These are phyloP conservation scores for Platalea minor DNA, from an alignment of 2,797 vertebrate species.

Conservation along the genomic window DNA sequence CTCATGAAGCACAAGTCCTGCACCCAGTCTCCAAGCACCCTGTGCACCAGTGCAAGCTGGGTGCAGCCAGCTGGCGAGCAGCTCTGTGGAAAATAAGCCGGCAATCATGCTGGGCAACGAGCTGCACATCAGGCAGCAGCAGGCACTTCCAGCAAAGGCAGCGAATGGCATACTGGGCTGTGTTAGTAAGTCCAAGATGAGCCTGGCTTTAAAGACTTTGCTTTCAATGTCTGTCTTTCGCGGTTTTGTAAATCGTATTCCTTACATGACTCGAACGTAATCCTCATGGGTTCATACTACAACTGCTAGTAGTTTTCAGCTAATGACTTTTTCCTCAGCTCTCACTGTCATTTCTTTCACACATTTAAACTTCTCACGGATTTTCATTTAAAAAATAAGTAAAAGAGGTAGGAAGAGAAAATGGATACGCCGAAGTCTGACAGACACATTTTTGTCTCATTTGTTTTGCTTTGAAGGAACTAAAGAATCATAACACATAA, in stretches of 20 bases:
- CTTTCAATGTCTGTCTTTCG: neutral
- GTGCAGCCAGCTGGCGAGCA: neutral
- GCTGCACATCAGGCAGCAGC: neutral
- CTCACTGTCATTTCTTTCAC: neutral
- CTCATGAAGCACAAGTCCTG: neutral
- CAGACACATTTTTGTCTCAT: neutral
- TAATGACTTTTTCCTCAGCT: neutral
- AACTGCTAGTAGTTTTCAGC: neutral
- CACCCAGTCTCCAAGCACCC: neutral
- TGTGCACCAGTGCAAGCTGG: neutral
- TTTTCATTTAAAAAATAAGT: neutral
- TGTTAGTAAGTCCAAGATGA: neutral
- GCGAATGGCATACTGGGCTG: neutral
- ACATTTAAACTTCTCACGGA: neutral
- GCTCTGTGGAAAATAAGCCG: neutral
- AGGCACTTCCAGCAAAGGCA: neutral
- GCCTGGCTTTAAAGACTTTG: neutral
- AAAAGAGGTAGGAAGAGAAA: neutral
- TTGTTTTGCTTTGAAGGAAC: neutral
- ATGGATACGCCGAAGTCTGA: neutral
- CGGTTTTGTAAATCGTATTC: neutral
- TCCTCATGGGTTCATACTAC: neutral
- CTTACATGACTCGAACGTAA: neutral
- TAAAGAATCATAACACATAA: neutral
- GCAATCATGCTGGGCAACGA: neutral